A percentile compares a stretch with the other conserved stretches of the same genome.
Evolutionary conservation across 2,113 vertebrate genomes (phyloP).

Genomic region (Brienomyrus longianalis): DNA sequence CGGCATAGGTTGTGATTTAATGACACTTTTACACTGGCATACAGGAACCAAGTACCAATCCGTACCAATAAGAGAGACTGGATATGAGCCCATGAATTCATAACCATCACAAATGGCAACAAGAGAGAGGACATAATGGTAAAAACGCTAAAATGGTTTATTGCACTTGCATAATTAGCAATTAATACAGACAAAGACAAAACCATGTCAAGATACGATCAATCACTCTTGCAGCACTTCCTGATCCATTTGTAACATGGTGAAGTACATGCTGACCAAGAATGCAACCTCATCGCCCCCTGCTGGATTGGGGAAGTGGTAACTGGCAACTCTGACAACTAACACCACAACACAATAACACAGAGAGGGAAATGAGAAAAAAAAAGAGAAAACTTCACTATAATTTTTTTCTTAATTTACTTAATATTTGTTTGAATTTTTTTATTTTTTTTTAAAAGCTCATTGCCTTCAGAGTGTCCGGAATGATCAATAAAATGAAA

Average conservation of each 20-base stretch:
- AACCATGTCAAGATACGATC: too few relatives aligned
- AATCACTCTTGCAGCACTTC: background rate
- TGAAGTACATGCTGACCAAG: background rate
- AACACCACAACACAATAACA: background rate
- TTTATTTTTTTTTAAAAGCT: background rate
- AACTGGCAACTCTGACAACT: background rate
- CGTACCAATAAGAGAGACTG: background rate
- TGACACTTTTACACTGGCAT: background rate
- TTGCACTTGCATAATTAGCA: background rate
- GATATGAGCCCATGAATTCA: background rate
- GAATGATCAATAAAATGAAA: background rate
- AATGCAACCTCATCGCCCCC: background rate
- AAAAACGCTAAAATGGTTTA: background rate
- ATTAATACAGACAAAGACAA: background rate
- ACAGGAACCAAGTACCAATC: background rate
- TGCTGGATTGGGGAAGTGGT: background rate
- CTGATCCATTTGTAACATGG: background rate
- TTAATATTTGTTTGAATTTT: too few relatives aligned
- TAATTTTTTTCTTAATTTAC: background rate
- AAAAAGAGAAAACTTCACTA: background rate
- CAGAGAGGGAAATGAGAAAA: background rate
- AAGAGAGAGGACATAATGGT: background rate
- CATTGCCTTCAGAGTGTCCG: background rate
- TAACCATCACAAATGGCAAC: background rate
- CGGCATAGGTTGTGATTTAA: background rate